Base-by-base conservation (phyloP, 92 coral and sea anemone species). In the Anthopleura xanthogrammica region DNA sequence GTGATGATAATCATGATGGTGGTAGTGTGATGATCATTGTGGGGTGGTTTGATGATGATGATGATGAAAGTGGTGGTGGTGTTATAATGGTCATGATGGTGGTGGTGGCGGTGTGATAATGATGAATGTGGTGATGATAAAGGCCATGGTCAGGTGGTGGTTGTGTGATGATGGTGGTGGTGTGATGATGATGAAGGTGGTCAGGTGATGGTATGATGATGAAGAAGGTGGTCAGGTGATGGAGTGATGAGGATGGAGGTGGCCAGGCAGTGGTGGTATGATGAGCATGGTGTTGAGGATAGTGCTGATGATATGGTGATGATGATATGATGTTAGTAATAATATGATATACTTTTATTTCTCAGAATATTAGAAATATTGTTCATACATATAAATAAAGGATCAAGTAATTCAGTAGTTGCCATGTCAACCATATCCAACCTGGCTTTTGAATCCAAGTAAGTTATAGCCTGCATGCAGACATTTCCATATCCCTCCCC, bases 361-460 rank as follows among this genome's bases (percentile, higher is more conserved):
- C 3, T 50, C 79, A 94, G 98, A 82, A 88, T 92, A 42, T 79
- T 93, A 52, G 93, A 92, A 72, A 87, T 92, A 19, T 77, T 94
- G 40, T 82, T 92, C 46, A 83, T 85, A 57, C 89, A 92, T 74
- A 89, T 88, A 41, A 88, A 87, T 50, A 82, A 87, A 66, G 90
- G 94, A 65, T 85, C 92, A 60, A 85, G 73, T 71, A 90, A 84
- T 72, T 88, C 98, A 52, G 92, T 88, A 60, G 86, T 93, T 85
- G 98, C 95, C 76, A 93, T 95, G 98, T 88, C 95, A 56, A 91
- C 94, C 71, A 90, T 95, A 41, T 91, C 94, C 78, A 91, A 95
- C 80, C 80, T 95, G 41, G 95, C 97, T 40, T 73, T 93, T 81
- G 95, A 95, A 72, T 54, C 78, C 58, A 91, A 85, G 98, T 95